Conservation (phyloP, 2,888 invertebrate genomes). For the Synergus japonicus region DNA sequence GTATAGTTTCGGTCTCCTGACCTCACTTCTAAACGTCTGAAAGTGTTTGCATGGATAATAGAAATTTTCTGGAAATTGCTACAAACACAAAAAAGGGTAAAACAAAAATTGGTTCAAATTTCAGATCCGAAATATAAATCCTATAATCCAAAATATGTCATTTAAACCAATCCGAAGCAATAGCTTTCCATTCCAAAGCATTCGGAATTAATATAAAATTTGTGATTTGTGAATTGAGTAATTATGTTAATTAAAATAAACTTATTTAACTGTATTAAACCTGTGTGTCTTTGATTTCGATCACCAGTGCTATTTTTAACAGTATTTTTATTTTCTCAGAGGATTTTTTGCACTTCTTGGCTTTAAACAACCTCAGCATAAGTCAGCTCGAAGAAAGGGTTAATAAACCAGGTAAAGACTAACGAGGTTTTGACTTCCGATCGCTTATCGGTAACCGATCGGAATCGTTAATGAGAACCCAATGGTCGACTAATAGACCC, state of each 20-base stretch:
- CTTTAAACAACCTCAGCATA: background rate
- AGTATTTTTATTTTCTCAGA: background rate
- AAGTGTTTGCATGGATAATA: background rate
- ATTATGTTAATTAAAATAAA: too few relatives aligned
- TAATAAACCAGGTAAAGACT: conserved; percentile 25
- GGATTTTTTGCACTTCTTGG: too few relatives aligned
- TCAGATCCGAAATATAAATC: too few relatives aligned
- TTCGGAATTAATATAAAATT: too few relatives aligned
- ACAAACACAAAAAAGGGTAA: too few relatives aligned
- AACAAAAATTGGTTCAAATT: background rate
- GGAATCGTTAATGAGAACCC: conserved; percentile 59
- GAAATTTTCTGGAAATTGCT: background rate
- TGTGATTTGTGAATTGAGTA: too few relatives aligned
- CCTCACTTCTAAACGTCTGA: background rate
- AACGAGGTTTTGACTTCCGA: conserved; percentile 55
- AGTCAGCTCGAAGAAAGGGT: background rate
- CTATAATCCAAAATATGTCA: too few relatives aligned
- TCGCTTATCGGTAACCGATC: conserved; percentile 57
- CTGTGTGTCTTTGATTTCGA: too few relatives aligned
- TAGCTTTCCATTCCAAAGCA: too few relatives aligned
- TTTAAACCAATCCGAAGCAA: too few relatives aligned
- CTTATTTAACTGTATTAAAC: too few relatives aligned
- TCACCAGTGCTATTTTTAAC: too few relatives aligned
- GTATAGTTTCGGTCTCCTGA: background rate
- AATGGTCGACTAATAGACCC: conserved; percentile 56